Percentiles rank a stretch among this genome's conserved stretches.
These are phyloP conservation scores for Lepidothrix coronata DNA, from an alignment of 2,113 vertebrate genomes.

Conservation along the genomic window DNA sequence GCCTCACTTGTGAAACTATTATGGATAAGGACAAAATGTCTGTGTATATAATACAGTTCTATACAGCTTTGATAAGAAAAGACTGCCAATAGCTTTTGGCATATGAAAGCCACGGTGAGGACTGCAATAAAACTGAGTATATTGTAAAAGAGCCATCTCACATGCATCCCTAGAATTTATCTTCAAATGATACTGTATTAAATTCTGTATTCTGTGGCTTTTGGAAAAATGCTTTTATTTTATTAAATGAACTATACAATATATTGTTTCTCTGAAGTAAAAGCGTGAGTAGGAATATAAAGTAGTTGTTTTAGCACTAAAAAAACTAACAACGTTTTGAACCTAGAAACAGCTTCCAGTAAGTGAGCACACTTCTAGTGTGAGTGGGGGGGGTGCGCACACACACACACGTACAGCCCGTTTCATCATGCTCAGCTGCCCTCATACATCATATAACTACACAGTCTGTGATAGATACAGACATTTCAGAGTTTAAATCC, in stretches of 20 bases:
- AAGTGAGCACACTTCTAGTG: not conserved
- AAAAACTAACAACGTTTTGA: not conserved
- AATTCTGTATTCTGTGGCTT: slow-evolving; percentile 22
- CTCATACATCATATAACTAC: not conserved
- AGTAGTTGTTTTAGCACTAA: slow-evolving; percentile 4
- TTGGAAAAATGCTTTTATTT: slow-evolving; percentile 49
- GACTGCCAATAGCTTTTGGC: slow-evolving; percentile 6
- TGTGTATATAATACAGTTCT: not conserved
- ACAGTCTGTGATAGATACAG: not conserved
- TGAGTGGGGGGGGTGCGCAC: not conserved
- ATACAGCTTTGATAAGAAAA: not conserved
- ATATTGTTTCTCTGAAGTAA: slow-evolving; percentile 48
- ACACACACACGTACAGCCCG: not conserved
- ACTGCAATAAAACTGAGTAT: slow-evolving; percentile 43
- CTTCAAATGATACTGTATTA: slow-evolving; percentile 1
- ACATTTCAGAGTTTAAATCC: not conserved
- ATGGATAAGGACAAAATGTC: not conserved
- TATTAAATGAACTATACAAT: slow-evolving; percentile 56
- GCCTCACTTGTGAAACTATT: not conserved
- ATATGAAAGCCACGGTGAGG: not conserved
- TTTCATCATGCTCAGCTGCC: not conserved
- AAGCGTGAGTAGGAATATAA: slow-evolving; percentile 20
- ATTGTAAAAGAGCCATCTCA: slow-evolving; percentile 13
- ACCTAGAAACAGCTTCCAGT: not conserved
- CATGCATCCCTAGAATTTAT: slow-evolving; percentile 23